Percentiles rank a stretch among this genome's conserved stretches.
Conservation (phyloP, 2,113 vertebrate species). For the Brachyistius frenatus region DNA sequence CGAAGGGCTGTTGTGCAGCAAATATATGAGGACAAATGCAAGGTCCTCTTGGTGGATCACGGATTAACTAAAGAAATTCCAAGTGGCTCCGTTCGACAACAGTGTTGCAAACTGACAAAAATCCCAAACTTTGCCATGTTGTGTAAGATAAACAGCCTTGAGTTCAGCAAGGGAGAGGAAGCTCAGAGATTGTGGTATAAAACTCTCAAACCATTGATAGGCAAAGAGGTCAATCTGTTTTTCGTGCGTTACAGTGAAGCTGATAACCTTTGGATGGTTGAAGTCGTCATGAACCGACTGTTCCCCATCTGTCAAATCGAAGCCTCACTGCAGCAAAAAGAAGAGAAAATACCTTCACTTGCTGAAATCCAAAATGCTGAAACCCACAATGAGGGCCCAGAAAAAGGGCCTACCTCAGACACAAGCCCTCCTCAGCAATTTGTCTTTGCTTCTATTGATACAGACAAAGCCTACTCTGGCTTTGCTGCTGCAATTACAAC, state of each 20-base stretch:
- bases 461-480: conserved; percentile 74
- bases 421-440: conserved; percentile 41
- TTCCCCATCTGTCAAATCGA: conserved; percentile 61
- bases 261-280: conserved; percentile 82
- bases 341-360: background rate
- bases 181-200: conserved; percentile 48
- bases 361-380: background rate
- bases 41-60: conserved; percentile 84
- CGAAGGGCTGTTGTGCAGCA: conserved; percentile 79
- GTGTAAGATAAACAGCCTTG: conserved; percentile 81
- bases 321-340: background rate
- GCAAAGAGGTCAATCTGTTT: conserved; percentile 76
- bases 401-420: background rate
- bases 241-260: conserved; percentile 79
- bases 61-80: conserved; percentile 78
- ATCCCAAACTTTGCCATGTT: conserved; percentile 82
- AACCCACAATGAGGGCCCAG: background rate
- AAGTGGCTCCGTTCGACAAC: conserved; percentile 58
- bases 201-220: conserved; percentile 62
- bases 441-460: conserved; percentile 71
- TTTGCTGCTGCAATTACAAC: conserved; percentile 82
- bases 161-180: conserved; percentile 48
- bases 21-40: conserved; percentile 59
- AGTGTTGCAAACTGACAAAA: conserved; percentile 52
- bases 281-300: conserved; percentile 75